phyloP scores from a whole-genome alignment of 2,797 vertebrate genomes.

The Pogoniulus pusillus region DNA sequence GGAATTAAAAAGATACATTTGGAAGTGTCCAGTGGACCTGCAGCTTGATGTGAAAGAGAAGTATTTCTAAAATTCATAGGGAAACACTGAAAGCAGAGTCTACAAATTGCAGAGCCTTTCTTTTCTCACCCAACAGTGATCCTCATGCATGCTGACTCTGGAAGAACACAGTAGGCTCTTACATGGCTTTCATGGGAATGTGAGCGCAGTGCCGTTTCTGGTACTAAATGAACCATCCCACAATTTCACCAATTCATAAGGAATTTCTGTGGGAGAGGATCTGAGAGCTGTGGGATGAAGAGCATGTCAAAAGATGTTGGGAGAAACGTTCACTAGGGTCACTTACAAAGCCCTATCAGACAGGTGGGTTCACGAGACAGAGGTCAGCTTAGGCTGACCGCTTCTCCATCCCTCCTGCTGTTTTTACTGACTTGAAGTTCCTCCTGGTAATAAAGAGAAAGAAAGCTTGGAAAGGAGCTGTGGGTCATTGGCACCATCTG shows the following conservation, averaged over 20 bases:
- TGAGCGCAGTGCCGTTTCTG: accelerated
- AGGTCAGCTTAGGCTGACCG: background rate
- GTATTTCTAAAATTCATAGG: background rate
- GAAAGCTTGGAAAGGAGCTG: background rate
- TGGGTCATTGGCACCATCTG: background rate
- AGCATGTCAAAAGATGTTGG: accelerated
- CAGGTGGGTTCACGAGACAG: accelerated
- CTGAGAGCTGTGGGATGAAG: background rate
- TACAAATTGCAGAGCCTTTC: background rate
- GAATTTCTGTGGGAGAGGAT: background rate
- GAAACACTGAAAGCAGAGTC: background rate
- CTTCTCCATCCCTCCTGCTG: constrained; percentile 12
- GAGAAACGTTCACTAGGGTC: background rate
- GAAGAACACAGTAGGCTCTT: background rate
- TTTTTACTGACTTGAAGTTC: constrained; percentile 19
- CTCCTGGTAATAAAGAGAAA: background rate
- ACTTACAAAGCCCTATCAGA: background rate
- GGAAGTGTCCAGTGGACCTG: background rate
- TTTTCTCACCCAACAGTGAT: background rate
- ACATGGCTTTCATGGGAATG: background rate
- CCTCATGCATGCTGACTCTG: background rate
- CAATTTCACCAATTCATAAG: background rate
- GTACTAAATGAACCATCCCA: background rate
- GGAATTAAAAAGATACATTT: constrained; percentile 13
- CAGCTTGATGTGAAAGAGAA: background rate